Percentiles rank a stretch among this genome's conserved stretches.
phyloP scores from a whole-genome alignment of 2,113 vertebrate species.

The Crotalus horridus region DNA sequence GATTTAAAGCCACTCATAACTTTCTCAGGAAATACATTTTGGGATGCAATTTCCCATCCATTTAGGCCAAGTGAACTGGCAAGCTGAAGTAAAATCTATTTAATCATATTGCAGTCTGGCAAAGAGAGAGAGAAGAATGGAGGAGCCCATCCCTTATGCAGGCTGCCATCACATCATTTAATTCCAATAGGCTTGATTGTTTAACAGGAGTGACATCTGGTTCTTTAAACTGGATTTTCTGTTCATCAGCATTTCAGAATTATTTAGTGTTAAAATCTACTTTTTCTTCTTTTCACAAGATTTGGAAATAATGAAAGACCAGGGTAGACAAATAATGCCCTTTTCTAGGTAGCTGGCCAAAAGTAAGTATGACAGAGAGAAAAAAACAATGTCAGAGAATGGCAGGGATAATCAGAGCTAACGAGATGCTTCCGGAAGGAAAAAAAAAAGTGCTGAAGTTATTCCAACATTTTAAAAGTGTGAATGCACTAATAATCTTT shows the following conservation, averaged over 20 bases:
- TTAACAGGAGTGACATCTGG: neutral
- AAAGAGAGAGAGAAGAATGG: too few species aligned
- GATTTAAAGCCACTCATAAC: neutral
- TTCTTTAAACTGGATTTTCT: neutral
- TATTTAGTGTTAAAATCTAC: conserved; percentile 35
- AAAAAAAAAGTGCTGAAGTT: neutral
- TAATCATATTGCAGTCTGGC: neutral
- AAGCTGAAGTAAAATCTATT: neutral
- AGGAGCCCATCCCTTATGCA: neutral
- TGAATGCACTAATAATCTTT: conserved; percentile 31
- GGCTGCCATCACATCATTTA: neutral
- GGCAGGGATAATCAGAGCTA: conserved; percentile 11
- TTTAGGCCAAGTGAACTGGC: neutral
- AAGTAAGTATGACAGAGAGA: conserved; percentile 33
- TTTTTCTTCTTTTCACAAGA: conserved; percentile 49
- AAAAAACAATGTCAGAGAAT: conserved; percentile 34
- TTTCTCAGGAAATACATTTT: conserved; percentile 30
- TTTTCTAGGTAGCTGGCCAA: conserved; percentile 28
- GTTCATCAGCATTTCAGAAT: conserved; percentile 27
- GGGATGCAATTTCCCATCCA: neutral
- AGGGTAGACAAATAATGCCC: conserved; percentile 48
- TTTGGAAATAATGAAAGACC: conserved; percentile 48
- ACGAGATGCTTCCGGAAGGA: conserved; percentile 17
- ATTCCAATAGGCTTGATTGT: neutral
- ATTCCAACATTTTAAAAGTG: conserved; percentile 33